Evolutionary conservation across 2,888 invertebrate genomes (phyloP).

Genomic region (Gerris lacustris): DNA sequence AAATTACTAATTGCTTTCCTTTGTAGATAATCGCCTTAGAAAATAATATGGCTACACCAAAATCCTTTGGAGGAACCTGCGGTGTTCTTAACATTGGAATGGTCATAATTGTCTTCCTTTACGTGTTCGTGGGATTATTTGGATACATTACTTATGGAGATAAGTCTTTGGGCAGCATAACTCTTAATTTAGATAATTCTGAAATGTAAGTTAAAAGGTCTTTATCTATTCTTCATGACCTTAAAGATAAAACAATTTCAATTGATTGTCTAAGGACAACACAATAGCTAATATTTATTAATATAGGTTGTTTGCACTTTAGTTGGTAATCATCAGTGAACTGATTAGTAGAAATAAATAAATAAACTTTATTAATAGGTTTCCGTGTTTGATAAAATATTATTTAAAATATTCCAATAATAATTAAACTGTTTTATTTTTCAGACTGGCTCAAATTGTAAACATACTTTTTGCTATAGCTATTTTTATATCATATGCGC

Average conservation of each 20-base stretch:
- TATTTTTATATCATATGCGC: slow-evolving; percentile 69
- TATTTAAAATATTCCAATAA: too few relatives aligned
- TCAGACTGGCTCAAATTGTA: slow-evolving; percentile 52
- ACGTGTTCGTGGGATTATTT: slow-evolving; percentile 66
- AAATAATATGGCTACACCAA: slow-evolving; percentile 77
- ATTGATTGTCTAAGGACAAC: too few relatives aligned
- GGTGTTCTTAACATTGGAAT: slow-evolving; percentile 77
- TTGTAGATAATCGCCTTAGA: slow-evolving; percentile 75
- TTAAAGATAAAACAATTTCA: too few relatives aligned
- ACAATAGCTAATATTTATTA: too few relatives aligned
- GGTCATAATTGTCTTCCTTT: slow-evolving; percentile 60
- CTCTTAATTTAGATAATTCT: slow-evolving; percentile 59
- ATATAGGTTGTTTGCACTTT: too few relatives aligned
- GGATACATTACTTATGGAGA: slow-evolving; percentile 73
- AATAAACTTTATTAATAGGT: too few relatives aligned
- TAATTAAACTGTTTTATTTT: slow-evolving; percentile 15
- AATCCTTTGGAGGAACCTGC: slow-evolving; percentile 57
- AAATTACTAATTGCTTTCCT: neutral
- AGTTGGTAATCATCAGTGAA: too few relatives aligned
- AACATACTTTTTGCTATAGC: slow-evolving; percentile 51
- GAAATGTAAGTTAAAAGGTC: slow-evolving; percentile 40
- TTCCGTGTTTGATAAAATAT: too few relatives aligned
- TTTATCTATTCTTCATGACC: too few relatives aligned
- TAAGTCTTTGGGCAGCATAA: slow-evolving; percentile 58
- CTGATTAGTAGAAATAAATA: too few relatives aligned